Base-by-base conservation (phyloP, 92 coral and sea anemone species). In the Porites lobata region DNA sequence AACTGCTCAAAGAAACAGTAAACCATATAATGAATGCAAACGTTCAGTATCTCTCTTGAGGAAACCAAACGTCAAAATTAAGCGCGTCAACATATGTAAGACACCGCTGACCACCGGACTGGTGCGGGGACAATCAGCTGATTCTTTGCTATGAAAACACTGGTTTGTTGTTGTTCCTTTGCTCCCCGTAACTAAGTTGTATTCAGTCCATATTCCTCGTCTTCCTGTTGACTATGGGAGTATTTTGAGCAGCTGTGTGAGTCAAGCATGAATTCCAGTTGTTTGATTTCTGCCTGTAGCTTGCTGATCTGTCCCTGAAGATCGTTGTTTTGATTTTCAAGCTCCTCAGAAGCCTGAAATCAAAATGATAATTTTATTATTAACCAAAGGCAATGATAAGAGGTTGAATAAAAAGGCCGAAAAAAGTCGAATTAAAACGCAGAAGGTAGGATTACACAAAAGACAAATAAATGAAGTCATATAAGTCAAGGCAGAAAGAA, bases 261-360 rank as follows among this genome's bases (percentile, higher is more conserved):
- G 74, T 96, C 99, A 12, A 96, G 69, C 99, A 96, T 96, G 79
- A 93, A 93, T 66, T 96, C 99, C 7, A 96, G 91, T 69, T 96
- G 94, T 70, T 92, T 93, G 77, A 96, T 96, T 83, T 96, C 99
- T 17, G 94, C 93, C 66, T 98, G 99, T 38, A 98, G 92, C 75
- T 98, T 96, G 69, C 93, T 88, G 69, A 98, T 98, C 47, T 98
- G 98, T 26, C 93, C 91, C 87, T 98, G 98, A 62, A 98, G 94
- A 20, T 92, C 89, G 86, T 89, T 94, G 79, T 97, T 97, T 79
- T 96, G 96, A 57, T 82, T 83, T 77, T 97, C 99, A 38, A 97
- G 91, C 80, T 96, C 95, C 75, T 97, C 99, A 19, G 98, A 97
- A 9, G 94, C 95, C 99, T 97, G 57, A 9, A 76, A 69, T 21